A percentile compares a stretch with the other conserved stretches of the same genome.
These are phyloP conservation scores for Leptodirus hochenwartii DNA, from an alignment of 2,888 invertebrate species.

Conservation along the genomic window DNA sequence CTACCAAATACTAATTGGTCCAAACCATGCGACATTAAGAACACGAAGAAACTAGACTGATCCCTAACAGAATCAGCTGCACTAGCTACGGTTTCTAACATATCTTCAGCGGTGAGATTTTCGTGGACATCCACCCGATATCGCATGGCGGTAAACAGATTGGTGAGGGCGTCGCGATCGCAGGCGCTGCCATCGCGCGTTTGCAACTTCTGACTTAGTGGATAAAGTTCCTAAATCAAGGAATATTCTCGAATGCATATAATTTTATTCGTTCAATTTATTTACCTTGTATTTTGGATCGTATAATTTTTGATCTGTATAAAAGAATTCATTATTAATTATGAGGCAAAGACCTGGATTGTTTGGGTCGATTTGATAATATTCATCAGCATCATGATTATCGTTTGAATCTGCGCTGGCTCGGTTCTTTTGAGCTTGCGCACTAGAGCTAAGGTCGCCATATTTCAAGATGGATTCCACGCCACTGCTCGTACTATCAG, in stretches of 20 bases:
- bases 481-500: not conserved
- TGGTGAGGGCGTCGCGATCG: constrained; percentile 7
- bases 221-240: constrained; percentile 6
- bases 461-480: not conserved
- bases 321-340: no score
- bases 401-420: not conserved
- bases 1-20: constrained; percentile 9
- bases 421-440: not conserved
- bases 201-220: not conserved
- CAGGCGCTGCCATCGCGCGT: constrained; percentile 5
- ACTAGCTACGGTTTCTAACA: constrained; percentile 5
- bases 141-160: constrained; percentile 7
- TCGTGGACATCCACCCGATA: constrained; percentile 5
- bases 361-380: constrained; percentile 8
- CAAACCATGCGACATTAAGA: constrained; percentile 9
- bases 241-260: not conserved
- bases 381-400: constrained; percentile 1
- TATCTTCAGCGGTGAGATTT: constrained; percentile 8
- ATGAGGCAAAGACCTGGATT: constrained; percentile 9
- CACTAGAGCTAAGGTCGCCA: not conserved
- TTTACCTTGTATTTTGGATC: constrained; percentile 3
- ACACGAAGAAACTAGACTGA: constrained; percentile 8
- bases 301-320: constrained; percentile 6
- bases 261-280: not conserved
- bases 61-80: constrained; percentile 3